Evolutionary conservation across 2,888 invertebrate genomes (phyloP), one percentile per base, ranked within the genome.

Genomic region (Ptychoptera albimana): DNA sequence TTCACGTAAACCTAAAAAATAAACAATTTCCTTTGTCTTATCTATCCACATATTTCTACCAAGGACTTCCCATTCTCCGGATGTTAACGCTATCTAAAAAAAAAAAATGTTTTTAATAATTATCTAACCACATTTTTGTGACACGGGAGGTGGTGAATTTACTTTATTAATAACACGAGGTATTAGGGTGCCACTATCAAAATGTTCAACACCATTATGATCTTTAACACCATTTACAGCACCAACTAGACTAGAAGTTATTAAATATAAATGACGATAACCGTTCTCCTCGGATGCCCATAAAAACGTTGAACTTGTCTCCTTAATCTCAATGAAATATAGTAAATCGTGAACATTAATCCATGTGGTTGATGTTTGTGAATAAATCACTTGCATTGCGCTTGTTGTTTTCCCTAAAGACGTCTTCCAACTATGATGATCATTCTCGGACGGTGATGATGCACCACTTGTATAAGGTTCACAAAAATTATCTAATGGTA

Each of bases 281-380:
- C 92, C 92, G 0, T 82, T 82, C 60, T 89, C 86, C 66, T 96
- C 94, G 36, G 86, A 88, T 1, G 88, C 88, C 91, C 92, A 94
- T 41, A 96, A 72, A 63, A 93, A 92, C 49, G 69, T 69, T 12
- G 79, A 61, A 39, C 60, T 60, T 3, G 58, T 54, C 1, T 67
- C 60, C 6, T 58, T 57, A 1, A 62, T 55, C 48, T 74, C 71
- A 49, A 92, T 69, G 64, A 93, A 92, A 61, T 88, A 74, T 0
- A 94, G 67, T 48, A 92, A 73, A 60, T 94, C 92, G 61, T 93
- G 88, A 2, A 93, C 85, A 66, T 94, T 93, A 47, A 94, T 79
- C 94, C 94, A 94, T n/a, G 87, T 76, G 46, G 79, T 75, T 0
- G 86, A 79, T 47, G 55, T 54, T 49, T 61, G 58, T 50, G 68